Evolutionary conservation across 2,888 invertebrate genomes (phyloP).

Genomic region (Macroteleia sp.): DNA sequence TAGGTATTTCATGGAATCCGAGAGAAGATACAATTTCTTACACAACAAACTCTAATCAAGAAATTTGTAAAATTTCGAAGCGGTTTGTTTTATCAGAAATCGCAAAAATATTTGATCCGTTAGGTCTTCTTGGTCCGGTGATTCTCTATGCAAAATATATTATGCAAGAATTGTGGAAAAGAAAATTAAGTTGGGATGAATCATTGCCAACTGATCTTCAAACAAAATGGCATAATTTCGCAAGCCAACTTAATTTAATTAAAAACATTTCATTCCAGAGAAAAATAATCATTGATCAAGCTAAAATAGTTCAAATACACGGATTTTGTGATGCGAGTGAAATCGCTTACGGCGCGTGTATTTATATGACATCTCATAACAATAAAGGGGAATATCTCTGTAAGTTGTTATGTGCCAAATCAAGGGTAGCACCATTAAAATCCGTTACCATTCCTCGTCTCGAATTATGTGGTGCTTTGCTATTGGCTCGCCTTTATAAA

Average conservation of each 20-base stretch:
- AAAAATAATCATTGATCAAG: no score
- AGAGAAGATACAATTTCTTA: not conserved
- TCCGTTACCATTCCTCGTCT: not conserved
- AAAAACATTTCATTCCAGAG: not conserved
- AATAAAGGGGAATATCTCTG: not conserved
- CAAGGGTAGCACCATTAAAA: not conserved
- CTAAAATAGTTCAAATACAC: no score
- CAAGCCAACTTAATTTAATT: not conserved
- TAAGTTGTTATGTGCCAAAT: not conserved
- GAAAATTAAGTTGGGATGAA: conserved; percentile 67
- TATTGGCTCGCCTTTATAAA: not conserved
- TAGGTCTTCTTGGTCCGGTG: conserved; percentile 10
- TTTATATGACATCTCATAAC: conserved; percentile 13
- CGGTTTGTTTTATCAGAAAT: conserved; percentile 7
- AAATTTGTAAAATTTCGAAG: conserved; percentile 33
- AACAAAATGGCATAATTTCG: not conserved
- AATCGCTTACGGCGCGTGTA: not conserved
- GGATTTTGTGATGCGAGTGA: not conserved
- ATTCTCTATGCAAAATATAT: conserved; percentile 52
- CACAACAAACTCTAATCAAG: not conserved
- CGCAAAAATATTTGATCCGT: not conserved
- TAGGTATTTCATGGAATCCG: not conserved
- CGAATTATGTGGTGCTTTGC: not conserved
- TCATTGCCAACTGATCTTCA: conserved; percentile 12
- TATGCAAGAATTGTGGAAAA: conserved; percentile 65